Conservation (phyloP, 1,140 invertebrate genomes). For the Asobara japonica region DNA sequence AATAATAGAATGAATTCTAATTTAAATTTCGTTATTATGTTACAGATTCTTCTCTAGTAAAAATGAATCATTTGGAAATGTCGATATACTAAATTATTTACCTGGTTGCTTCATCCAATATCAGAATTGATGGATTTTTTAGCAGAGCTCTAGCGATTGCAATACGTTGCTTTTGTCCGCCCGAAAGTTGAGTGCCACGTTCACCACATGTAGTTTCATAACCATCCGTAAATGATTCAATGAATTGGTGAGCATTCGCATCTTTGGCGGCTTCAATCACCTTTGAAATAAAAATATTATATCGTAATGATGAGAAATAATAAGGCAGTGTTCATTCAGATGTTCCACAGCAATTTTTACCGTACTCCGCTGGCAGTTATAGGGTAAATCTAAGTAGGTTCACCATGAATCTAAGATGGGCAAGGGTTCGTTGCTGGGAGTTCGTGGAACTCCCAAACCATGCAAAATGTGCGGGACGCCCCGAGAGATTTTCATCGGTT, state of each 20-base stretch:
- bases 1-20: no score
- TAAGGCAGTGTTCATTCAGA: neutral
- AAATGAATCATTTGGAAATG: slow-evolving; percentile 9
- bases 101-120: slow-evolving; percentile 93
- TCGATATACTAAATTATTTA: slow-evolving; percentile 48
- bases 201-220: slow-evolving; percentile 92
- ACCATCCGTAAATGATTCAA: slow-evolving; percentile 81
- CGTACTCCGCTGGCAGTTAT: no score
- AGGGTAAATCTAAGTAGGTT: no score
- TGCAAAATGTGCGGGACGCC: no score
- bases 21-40: no score
- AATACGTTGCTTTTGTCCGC: slow-evolving; percentile 91
- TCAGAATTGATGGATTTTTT: slow-evolving; percentile 86
- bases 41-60: neutral
- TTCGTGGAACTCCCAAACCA: no score
- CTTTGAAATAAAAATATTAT: slow-evolving; percentile 48
- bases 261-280: slow-evolving; percentile 81
- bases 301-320: slow-evolving; percentile 16
- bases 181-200: slow-evolving; percentile 87
- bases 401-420: no score
- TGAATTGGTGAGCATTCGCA: slow-evolving; percentile 93
- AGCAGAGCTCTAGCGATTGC: slow-evolving; percentile 89
- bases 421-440: no score
- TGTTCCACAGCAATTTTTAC: neutral
- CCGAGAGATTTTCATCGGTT: no score